Percentiles rank a stretch among this genome's conserved stretches.
phyloP scores from a whole-genome alignment of 2,113 vertebrate genomes.

The Cairina moschata region DNA sequence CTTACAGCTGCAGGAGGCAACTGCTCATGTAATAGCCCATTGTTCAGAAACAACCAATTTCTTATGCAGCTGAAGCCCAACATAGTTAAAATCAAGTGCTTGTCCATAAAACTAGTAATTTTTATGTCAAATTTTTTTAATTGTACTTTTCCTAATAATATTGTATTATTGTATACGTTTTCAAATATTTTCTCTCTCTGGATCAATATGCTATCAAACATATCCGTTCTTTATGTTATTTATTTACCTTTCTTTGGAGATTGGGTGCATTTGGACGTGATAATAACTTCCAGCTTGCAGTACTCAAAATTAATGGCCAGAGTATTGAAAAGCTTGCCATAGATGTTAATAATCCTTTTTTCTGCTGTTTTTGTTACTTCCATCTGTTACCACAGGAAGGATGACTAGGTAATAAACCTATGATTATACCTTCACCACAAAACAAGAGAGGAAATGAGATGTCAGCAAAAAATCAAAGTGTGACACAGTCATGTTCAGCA shows the following conservation, averaged over 20 bases:
- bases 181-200: neutral
- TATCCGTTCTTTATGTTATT: neutral
- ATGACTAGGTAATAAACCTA: constrained; percentile 64
- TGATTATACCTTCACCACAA: constrained; percentile 62
- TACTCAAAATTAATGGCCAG: constrained; percentile 22
- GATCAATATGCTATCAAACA: constrained; percentile 12
- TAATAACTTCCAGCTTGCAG: constrained; percentile 61
- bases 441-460: constrained; percentile 71
- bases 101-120: neutral
- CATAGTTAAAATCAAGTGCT: constrained; percentile 1
- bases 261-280: constrained; percentile 9
- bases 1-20: constrained; percentile 35
- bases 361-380: constrained; percentile 53
- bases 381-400: constrained; percentile 65
- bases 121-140: neutral
- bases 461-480: constrained; percentile 66
- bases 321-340: constrained; percentile 15
- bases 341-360: constrained; percentile 42
- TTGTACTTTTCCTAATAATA: neutral
- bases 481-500: constrained; percentile 32
- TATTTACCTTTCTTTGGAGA: constrained; percentile 1
- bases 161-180: neutral
- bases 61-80: constrained; percentile 25
- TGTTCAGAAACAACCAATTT: constrained; percentile 4
- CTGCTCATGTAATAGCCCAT: neutral